Conservation (phyloP, 1,140 invertebrate genomes). For the Drosophila paulistorum region DNA sequence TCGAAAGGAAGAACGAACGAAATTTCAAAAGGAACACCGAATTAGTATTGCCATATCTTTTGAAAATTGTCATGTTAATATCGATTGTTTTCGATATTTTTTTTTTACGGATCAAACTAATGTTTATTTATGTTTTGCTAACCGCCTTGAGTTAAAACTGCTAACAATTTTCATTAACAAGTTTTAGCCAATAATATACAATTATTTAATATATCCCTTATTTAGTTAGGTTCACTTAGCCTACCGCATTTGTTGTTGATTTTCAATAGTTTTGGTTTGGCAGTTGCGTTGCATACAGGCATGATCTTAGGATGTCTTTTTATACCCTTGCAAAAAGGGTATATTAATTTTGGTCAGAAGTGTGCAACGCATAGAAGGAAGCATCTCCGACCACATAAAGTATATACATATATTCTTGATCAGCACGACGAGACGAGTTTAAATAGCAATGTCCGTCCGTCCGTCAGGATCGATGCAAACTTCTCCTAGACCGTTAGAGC, state of each 20-base stretch:
- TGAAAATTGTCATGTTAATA: not conserved
- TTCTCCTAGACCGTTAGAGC: too few relatives aligned
- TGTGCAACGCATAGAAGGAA: too few relatives aligned
- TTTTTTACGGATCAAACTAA: constrained; percentile 1
- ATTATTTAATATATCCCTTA: too few relatives aligned
- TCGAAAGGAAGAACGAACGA: not conserved
- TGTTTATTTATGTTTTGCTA: constrained; percentile 51
- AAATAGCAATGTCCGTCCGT: too few relatives aligned
- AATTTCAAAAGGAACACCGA: not conserved
- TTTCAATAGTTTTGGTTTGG: constrained; percentile 39
- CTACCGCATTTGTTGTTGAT: constrained; percentile 38
- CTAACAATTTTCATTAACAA: constrained; percentile 56
- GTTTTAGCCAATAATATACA: constrained; percentile 26
- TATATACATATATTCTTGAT: too few relatives aligned
- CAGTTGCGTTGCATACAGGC: constrained; percentile 39
- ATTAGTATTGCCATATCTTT: not conserved
- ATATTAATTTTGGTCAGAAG: too few relatives aligned
- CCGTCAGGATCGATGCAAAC: too few relatives aligned
- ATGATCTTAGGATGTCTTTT: constrained; percentile 5
- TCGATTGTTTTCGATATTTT: too few relatives aligned
- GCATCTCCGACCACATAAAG: too few relatives aligned
- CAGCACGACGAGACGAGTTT: too few relatives aligned
- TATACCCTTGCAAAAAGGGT: too few relatives aligned
- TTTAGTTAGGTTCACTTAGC: constrained; percentile 30
- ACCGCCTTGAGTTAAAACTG: constrained; percentile 19